phyloP scores from a whole-genome alignment of 2,797 vertebrate species.

The Pristis pectinata region DNA sequence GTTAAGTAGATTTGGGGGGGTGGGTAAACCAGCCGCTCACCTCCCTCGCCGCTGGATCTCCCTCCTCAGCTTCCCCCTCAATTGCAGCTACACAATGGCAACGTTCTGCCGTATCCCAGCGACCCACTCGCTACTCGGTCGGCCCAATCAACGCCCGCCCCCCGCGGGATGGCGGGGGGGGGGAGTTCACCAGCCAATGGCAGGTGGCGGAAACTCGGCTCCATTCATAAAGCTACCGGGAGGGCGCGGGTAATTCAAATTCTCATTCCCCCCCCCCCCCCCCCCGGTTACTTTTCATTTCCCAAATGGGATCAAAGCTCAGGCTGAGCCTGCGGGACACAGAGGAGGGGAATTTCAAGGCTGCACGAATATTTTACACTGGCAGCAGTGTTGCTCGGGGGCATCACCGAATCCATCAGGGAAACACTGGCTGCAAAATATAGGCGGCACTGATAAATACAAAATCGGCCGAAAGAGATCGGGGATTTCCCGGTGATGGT shows the following conservation, averaged over 20 bases:
- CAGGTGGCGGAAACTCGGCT: background rate
- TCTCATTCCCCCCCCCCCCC: constrained; percentile 35
- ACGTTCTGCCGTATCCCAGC: background rate
- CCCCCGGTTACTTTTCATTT: too few relatives aligned
- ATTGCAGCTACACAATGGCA: background rate
- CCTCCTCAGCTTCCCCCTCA: background rate
- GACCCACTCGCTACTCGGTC: background rate
- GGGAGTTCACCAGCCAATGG: background rate
- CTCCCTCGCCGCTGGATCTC: background rate
- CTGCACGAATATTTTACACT: too few relatives aligned
- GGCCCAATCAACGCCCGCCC: background rate
- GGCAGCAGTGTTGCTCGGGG: too few relatives aligned
- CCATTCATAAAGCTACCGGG: background rate
- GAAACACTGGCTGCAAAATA: too few relatives aligned
- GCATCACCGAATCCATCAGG: too few relatives aligned
- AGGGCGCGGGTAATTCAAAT: background rate
- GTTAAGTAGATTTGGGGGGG: background rate
- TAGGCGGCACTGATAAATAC: too few relatives aligned
- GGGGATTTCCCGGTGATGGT: too few relatives aligned
- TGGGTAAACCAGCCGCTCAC: background rate
- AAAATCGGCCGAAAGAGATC: too few relatives aligned
- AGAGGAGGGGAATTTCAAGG: too few relatives aligned
- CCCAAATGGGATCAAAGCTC: too few relatives aligned
- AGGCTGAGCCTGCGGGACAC: too few relatives aligned
- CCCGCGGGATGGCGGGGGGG: too few relatives aligned